Conservation (phyloP, 2,888 invertebrate genomes). For the Stenichneumon culpator region DNA sequence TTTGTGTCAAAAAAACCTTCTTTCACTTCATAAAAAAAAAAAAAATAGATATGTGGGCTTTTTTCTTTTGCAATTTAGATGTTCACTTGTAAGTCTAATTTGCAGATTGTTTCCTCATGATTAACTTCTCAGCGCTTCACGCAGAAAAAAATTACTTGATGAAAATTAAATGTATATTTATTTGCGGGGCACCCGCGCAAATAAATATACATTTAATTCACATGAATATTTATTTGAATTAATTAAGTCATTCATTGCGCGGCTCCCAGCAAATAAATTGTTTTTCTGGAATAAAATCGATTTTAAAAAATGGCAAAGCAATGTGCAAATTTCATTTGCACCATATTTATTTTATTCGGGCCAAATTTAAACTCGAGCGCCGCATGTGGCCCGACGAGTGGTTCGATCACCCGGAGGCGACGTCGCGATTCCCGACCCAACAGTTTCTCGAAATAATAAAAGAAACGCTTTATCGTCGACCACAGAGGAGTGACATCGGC, state of each 20-base stretch:
- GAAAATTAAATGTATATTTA: background rate
- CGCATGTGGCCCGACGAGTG: background rate
- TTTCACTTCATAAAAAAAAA: background rate
- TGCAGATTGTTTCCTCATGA: background rate
- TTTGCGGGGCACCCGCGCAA: too few relatives aligned
- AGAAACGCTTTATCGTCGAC: conserved; percentile 3
- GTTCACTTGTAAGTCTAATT: background rate
- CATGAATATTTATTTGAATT: too few relatives aligned
- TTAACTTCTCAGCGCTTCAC: background rate
- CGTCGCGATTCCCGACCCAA: background rate
- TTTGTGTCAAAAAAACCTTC: background rate
- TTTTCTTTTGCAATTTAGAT: too few relatives aligned
- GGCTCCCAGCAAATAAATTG: too few relatives aligned
- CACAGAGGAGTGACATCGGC: background rate
- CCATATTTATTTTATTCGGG: background rate
- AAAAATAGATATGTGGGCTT: background rate
- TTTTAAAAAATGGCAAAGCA: background rate
- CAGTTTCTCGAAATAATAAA: conserved; percentile 5
- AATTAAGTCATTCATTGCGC: too few relatives aligned
- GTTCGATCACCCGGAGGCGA: background rate
- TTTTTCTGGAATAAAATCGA: background rate
- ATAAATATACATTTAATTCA: too few relatives aligned
- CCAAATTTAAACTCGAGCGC: background rate
- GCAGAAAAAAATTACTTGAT: too few relatives aligned
- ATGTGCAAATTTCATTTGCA: background rate